Conservation (phyloP, 2,888 invertebrate species). For the Tachina grossa region DNA sequence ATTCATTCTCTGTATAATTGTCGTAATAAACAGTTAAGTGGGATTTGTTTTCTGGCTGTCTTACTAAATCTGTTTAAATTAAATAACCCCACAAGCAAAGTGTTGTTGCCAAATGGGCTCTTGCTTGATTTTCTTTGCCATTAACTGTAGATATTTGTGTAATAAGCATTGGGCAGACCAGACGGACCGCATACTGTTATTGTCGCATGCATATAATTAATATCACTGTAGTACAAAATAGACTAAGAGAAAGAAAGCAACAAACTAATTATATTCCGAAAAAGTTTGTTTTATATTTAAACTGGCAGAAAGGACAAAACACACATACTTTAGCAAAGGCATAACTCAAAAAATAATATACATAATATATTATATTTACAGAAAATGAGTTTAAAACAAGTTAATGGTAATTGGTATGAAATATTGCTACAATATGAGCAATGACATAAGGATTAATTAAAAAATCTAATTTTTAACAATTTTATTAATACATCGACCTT, state of each 20-base stretch:
- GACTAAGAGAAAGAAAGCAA: background rate
- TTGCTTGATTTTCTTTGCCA: conserved; percentile 12
- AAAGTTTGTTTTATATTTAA: too few relatives aligned
- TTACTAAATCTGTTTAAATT: conserved; percentile 36
- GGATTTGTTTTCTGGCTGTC: conserved; percentile 37
- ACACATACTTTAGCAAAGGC: too few relatives aligned
- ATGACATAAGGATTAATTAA: too few relatives aligned
- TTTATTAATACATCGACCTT: too few relatives aligned
- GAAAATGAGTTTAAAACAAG: too few relatives aligned
- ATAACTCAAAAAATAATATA: too few relatives aligned
- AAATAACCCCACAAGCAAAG: conserved; percentile 15
- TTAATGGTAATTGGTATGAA: too few relatives aligned
- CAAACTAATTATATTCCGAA: background rate
- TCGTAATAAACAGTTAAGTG: conserved; percentile 49
- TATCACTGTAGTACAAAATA: background rate
- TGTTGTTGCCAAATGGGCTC: conserved; percentile 9
- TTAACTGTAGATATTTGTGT: background rate
- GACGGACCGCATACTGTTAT: background rate
- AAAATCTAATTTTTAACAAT: too few relatives aligned
- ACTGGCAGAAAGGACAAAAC: too few relatives aligned
- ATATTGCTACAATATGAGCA: too few relatives aligned
- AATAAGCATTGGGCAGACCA: conserved; percentile 13
- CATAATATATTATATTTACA: too few relatives aligned
- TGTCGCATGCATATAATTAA: conserved; percentile 19
- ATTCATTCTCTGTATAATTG: conserved; percentile 41